A percentile compares a stretch with the other conserved stretches of the same genome.
These are phyloP conservation scores for Calycopis cecrops DNA, from an alignment of 1,140 invertebrate genomes.

Conservation along the genomic window DNA sequence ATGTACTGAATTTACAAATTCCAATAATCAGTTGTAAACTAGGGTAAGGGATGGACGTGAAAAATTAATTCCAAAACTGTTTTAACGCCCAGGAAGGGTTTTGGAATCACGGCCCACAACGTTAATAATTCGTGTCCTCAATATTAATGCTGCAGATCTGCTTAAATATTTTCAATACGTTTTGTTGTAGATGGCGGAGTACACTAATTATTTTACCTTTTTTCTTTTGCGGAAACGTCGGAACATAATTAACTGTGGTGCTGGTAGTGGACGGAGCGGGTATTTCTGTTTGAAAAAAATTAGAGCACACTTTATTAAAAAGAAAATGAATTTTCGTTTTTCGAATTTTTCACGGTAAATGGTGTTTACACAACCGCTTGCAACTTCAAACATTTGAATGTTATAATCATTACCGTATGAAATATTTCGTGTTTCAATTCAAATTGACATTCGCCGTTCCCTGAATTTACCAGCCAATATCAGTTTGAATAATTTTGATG, in stretches of 20 bases:
- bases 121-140: conserved; percentile 30
- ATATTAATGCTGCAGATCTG: conserved; percentile 2
- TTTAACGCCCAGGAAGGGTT: conserved; percentile 34
- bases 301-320: conserved; percentile 19
- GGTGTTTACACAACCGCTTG: background rate
- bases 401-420: too few species aligned
- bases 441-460: too few species aligned
- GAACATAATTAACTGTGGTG: conserved; percentile 72
- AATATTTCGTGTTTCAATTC: too few species aligned
- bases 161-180: conserved; percentile 5
- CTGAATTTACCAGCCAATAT: too few species aligned
- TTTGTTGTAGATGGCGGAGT: conserved; percentile 5
- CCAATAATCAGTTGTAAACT: conserved; percentile 32
- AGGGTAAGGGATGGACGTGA: conserved; percentile 34
- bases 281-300: conserved; percentile 76
- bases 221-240: conserved; percentile 65
- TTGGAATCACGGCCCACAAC: conserved; percentile 20
- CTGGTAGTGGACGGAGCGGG: conserved; percentile 81
- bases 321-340: conserved; percentile 15
- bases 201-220: conserved; percentile 48
- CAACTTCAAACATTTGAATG: conserved; percentile 7
- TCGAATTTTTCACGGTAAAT: background rate
- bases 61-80: conserved; percentile 45
- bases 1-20: conserved; percentile 48
- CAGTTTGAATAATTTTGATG: too few species aligned